phyloP scores from a whole-genome alignment of 92 coral and sea anemone genomes.

The Diadumene lineata region DNA sequence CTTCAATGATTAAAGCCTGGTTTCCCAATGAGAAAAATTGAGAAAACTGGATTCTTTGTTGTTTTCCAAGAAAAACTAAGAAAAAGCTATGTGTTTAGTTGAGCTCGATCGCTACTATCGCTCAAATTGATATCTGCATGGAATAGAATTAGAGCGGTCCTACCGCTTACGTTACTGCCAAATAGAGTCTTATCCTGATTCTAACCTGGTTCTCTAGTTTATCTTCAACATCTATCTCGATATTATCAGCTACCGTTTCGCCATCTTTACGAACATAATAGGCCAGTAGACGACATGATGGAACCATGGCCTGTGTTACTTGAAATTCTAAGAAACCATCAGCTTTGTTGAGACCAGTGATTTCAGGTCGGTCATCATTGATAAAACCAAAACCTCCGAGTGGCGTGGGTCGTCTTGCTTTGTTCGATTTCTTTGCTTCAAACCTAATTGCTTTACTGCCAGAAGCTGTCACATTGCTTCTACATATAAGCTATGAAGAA shows the following conservation, averaged over 20 bases:
- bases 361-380: background rate
- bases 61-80: no score
- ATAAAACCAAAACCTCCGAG: background rate
- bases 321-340: constrained; percentile 53
- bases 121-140: no score
- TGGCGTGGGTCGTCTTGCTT: no score
- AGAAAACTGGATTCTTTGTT: no score
- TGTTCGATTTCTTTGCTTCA: background rate
- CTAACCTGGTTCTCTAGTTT: constrained; percentile 83
- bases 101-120: no score
- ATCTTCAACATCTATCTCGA: constrained; percentile 70
- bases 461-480: constrained; percentile 33
- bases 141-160: no score
- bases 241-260: constrained; percentile 88
- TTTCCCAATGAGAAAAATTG: no score
- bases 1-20: no score
- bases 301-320: constrained; percentile 89
- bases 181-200: no score
- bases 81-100: no score
- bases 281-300: constrained; percentile 71
- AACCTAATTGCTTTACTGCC: constrained; percentile 34
- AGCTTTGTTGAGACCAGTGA: constrained; percentile 20
- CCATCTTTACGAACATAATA: constrained; percentile 69
- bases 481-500: constrained; percentile 39
- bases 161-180: no score